These are phyloP conservation scores for Pituophis catenifer DNA, from an alignment of 2,113 vertebrate genomes.

Conservation along the genomic window DNA sequence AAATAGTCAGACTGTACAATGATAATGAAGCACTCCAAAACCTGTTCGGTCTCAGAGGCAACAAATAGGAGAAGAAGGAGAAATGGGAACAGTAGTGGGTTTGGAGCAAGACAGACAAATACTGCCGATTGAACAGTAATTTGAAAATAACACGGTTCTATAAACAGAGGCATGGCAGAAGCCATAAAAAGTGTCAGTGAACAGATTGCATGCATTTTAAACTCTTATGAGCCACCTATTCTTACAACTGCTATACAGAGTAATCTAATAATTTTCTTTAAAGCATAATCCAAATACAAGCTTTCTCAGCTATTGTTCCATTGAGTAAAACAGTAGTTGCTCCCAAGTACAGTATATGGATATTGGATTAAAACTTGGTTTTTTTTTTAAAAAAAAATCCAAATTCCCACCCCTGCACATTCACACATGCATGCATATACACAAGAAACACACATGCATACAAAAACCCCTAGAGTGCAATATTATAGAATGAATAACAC, in stretches of 20 bases:
- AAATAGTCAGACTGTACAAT: conserved; percentile 33
- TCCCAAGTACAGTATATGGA: neutral
- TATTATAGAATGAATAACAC: neutral
- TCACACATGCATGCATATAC: neutral
- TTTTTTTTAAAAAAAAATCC: neutral
- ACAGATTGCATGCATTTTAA: neutral
- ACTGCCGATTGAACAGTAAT: neutral
- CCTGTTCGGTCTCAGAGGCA: conserved; percentile 36
- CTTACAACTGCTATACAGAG: conserved; percentile 12
- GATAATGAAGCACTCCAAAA: conserved; percentile 44
- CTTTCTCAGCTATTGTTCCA: neutral
- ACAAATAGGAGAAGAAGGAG: conserved; percentile 52
- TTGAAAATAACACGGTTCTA: conserved; percentile 31
- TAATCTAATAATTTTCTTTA: neutral
- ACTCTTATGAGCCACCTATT: neutral
- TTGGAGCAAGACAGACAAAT: conserved; percentile 12
- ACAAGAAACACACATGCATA: neutral
- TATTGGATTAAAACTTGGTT: neutral
- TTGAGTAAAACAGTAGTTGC: neutral
- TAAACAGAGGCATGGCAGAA: conserved; percentile 23
- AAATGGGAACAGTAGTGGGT: conserved; percentile 49
- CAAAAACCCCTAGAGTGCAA: neutral
- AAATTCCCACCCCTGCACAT: neutral
- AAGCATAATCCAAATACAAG: neutral
- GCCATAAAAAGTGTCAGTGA: conserved; percentile 10